Evolutionary conservation across 1,140 invertebrate genomes (phyloP), one percentile per base, ranked within the genome.

Genomic region (Wasmannia auropunctata): DNA sequence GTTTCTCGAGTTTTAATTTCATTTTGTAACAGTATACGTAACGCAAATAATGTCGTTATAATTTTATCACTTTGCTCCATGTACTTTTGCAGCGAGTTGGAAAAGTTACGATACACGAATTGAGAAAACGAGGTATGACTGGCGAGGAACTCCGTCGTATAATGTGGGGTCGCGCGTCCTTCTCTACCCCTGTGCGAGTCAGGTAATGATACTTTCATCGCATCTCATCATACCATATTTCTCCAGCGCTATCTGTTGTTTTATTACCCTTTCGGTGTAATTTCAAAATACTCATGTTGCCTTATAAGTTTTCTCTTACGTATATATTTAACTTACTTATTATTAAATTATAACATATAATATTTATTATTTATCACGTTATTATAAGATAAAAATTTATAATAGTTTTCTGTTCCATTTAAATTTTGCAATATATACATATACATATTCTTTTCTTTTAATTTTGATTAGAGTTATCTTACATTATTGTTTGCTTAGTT

Each of bases 101-200:
- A 2, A 98, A 98, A 95, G 97, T 98, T 19, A 98, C 98, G 10
- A 97, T 98, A 93, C 97, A 96, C 54, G 98, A 98, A 56, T 94
- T 98, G 79, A 96, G 97, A 85, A 98, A 98, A 91, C 96, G 98
- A 75, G 97, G 97, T 49, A 97, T 98, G 95, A 98, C 97, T 31
- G 98, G 98, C 11, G 98, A 98, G 94, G 97, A 98, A 93, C 95
- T 98, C 93, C 95, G 98, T 1, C 95, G 97, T 56, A 95, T 98
- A 37, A 98, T 98, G 98, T 98, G 98, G 98, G 98, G 98, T 46
- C 95, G 98, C 25, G 97, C 97, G 43, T 98, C 97, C 2, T 97
- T 98, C 79, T 98, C 97, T n/a, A 98, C 98, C 34, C 98, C 98
- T 8, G 96, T 97, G 16, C 97, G 97, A 95, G 94, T 95, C 83